These are phyloP conservation scores for Corynorhinus townsendii DNA, from an alignment of 2,113 vertebrate genomes.

Conservation along the genomic window DNA sequence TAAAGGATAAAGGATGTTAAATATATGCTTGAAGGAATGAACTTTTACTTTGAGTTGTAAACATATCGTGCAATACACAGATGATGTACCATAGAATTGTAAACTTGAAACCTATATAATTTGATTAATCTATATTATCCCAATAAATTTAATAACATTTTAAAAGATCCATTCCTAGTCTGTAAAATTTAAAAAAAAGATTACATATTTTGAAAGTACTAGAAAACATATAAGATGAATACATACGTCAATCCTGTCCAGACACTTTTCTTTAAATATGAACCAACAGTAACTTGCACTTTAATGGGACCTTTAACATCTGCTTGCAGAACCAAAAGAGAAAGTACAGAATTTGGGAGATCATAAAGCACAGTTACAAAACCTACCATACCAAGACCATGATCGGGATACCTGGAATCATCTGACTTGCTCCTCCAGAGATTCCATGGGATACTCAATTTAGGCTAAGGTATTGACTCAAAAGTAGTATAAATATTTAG, in stretches of 20 bases:
- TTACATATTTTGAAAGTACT: neutral
- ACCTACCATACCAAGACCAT: neutral
- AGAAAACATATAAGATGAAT: neutral
- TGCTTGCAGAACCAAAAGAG: neutral
- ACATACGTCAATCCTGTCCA: neutral
- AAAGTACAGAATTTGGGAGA: neutral
- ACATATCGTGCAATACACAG: neutral
- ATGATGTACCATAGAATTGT: neutral
- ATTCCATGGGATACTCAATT: neutral
- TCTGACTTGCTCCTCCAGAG: neutral
- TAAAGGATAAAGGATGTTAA: neutral
- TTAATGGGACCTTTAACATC: neutral
- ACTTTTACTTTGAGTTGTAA: neutral
- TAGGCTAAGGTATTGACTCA: neutral
- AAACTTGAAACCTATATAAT: neutral
- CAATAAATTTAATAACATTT: neutral
- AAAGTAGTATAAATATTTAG: neutral
- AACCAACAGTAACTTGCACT: neutral
- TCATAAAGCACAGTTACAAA: neutral
- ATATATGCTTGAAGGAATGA: neutral
- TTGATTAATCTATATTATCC: neutral
- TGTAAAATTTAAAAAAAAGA: neutral
- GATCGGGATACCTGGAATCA: neutral
- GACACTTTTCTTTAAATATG: neutral
- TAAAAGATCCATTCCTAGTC: neutral